phyloP scores from a whole-genome alignment of 2,113 vertebrate species.

The Butorides virescens region DNA sequence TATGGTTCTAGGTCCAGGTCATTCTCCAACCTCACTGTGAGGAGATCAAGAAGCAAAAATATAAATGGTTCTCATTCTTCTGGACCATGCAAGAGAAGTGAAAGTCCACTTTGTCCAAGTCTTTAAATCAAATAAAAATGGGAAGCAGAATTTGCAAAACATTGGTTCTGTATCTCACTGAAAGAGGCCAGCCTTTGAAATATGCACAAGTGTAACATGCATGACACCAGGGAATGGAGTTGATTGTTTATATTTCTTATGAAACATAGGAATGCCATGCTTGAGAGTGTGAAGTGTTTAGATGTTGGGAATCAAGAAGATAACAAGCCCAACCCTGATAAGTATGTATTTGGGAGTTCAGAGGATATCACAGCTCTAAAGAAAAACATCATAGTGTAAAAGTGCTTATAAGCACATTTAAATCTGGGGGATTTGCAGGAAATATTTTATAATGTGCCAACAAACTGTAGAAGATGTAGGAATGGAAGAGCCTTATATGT shows the following conservation, averaged over 20 bases:
- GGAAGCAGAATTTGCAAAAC: neutral
- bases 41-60: neutral
- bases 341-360: neutral
- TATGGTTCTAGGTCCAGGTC: neutral
- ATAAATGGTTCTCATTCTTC: neutral
- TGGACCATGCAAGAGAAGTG: neutral
- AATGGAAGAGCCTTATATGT: neutral
- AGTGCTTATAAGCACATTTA: neutral
- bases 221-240: neutral
- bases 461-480: neutral
- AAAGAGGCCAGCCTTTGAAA: neutral
- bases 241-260: neutral
- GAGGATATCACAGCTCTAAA: neutral
- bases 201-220: neutral
- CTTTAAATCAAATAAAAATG: neutral
- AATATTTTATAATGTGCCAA: neutral
- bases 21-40: neutral
- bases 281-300: neutral
- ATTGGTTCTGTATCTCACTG: neutral
- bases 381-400: neutral
- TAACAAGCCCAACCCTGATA: neutral
- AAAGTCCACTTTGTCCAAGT: neutral
- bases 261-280: neutral
- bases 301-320: neutral
- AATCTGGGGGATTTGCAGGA: neutral